Base-by-base conservation (phyloP, 30 jellyfish, hydroid and myxozoan species). In the Nemopilema nomurai region DNA sequence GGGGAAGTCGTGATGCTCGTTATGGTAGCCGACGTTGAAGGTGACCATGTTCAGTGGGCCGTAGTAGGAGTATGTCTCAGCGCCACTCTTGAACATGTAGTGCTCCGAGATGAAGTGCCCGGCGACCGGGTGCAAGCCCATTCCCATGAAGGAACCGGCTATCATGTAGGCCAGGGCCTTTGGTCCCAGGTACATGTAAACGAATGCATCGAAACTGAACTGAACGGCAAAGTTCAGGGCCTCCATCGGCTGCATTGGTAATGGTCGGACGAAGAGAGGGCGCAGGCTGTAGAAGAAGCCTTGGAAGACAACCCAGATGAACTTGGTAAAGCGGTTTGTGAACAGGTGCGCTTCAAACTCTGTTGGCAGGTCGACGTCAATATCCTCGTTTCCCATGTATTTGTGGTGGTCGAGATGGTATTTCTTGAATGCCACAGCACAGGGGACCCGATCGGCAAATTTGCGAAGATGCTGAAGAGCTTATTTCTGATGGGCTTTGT, bases 111-210 rank as follows among this genome's bases (percentile, higher is more conserved):
- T 93, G 86, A 93, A 93, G 71, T 93, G 98, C 25, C 98, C 98
- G 18, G 98, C 98, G 29, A 93, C 98, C 3, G 98, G 98, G 63
- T 93, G 98, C 29, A 93, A 80, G 53, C 98, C 98, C 98, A 93
- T 93, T 4, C 98, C 98, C 66, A 93, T 91, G 66, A 93, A 79
- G 1, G 98, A 93, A 1, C 98, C 98, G 28, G 83, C 69, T 16
- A 93, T 80, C 97, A 93, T 77, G 79, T 93, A 93, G 31, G 80
- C 86, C 49, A 93, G 28, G 3, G 97, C 83, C 69, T 93, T 93
- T 4, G 94, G 95, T 26, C 98, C 98, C 28, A 93, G 88, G 71
- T 30, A 74, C 49, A 82, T 28, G 67, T 21, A 62, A 23, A 93
- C 78, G 68, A 88, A 1, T 49, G 57, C 80, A 81, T 89, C 96